Conservation (phyloP, 2,113 vertebrate species). For the Corythornis vintsioides region DNA sequence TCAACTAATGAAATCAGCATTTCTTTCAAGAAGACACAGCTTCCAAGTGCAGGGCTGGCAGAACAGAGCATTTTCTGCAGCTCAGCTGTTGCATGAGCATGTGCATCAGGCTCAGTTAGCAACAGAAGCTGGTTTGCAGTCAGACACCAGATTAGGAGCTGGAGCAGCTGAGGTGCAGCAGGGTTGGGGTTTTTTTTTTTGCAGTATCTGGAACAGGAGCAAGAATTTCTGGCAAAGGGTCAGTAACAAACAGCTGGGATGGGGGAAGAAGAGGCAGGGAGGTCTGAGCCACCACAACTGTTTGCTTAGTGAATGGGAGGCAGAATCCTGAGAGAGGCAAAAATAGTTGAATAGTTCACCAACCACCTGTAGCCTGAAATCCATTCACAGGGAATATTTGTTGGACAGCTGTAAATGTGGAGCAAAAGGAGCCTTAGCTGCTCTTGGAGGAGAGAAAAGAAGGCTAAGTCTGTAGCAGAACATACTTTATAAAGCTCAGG, state of each 20-base stretch:
- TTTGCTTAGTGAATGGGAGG: constrained; percentile 24
- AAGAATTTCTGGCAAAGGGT: constrained; percentile 66
- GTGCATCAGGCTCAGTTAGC: too few relatives aligned
- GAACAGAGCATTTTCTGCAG: neutral
- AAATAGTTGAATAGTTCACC: constrained; percentile 35
- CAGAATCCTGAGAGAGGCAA: neutral
- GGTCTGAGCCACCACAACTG: constrained; percentile 53
- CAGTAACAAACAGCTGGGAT: constrained; percentile 63
- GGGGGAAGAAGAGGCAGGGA: constrained; percentile 21
- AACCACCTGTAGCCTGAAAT: constrained; percentile 47
- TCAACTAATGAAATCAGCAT: neutral
- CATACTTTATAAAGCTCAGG: neutral
- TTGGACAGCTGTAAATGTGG: constrained; percentile 21
- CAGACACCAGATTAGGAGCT: constrained; percentile 20
- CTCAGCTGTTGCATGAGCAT: constrained; percentile 22
- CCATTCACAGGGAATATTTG: constrained; percentile 1
- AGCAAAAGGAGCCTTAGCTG: neutral
- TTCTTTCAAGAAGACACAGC: neutral
- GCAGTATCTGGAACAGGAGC: constrained; percentile 56
- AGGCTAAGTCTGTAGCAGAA: neutral
- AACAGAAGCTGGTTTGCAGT: constrained; percentile 42
- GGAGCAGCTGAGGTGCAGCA: constrained; percentile 65
- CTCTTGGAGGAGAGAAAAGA: neutral
- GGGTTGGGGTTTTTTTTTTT: neutral
- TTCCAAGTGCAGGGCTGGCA: neutral